Conservation (phyloP, 1,140 invertebrate genomes). For the Anoplophora glabripennis region DNA sequence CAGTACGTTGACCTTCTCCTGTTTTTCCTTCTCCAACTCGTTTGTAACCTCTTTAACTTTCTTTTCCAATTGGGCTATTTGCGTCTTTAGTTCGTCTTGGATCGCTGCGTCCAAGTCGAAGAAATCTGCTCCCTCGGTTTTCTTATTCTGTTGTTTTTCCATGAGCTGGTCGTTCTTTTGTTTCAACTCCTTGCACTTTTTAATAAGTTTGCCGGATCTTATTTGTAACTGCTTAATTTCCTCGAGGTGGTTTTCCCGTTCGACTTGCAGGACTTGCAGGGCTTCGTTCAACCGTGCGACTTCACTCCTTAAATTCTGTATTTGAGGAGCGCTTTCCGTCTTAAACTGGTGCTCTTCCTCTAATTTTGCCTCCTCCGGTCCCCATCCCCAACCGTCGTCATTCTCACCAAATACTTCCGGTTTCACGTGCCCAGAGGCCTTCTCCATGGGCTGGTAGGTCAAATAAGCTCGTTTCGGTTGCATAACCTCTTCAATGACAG, state of each 20-base stretch:
- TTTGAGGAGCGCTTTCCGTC: slow-evolving; percentile 34
- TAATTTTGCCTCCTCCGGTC: slow-evolving; percentile 52
- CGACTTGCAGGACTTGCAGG: slow-evolving; percentile 53
- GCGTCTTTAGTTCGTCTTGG: slow-evolving; percentile 69
- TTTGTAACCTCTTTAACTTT: slow-evolving; percentile 57
- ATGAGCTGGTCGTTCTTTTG: slow-evolving; percentile 60
- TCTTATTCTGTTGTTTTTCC: slow-evolving; percentile 51
- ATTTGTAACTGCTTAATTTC: slow-evolving; percentile 61
- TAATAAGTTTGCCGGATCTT: slow-evolving; percentile 68
- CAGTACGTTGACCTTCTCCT: slow-evolving; percentile 63
- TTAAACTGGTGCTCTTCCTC: slow-evolving; percentile 44
- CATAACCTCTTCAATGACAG: slow-evolving; percentile 52
- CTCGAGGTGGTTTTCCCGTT: slow-evolving; percentile 52
- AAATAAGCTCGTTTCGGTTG: slow-evolving; percentile 36
- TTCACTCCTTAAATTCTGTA: slow-evolving; percentile 30
- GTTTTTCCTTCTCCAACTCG: slow-evolving; percentile 58
- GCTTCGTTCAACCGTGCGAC: slow-evolving; percentile 51
- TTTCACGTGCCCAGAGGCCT: no score
- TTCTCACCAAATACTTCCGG: slow-evolving; percentile 41
- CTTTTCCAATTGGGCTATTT: slow-evolving; percentile 64
- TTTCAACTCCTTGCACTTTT: slow-evolving; percentile 73
- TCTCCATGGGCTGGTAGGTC: slow-evolving; percentile 19
- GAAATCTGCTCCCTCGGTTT: slow-evolving; percentile 47
- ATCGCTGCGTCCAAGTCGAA: slow-evolving; percentile 70
- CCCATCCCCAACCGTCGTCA: slow-evolving; percentile 59